These are phyloP conservation scores for Coryphaenoides rupestris DNA, from an alignment of 2,113 vertebrate species.

Conservation along the genomic window DNA sequence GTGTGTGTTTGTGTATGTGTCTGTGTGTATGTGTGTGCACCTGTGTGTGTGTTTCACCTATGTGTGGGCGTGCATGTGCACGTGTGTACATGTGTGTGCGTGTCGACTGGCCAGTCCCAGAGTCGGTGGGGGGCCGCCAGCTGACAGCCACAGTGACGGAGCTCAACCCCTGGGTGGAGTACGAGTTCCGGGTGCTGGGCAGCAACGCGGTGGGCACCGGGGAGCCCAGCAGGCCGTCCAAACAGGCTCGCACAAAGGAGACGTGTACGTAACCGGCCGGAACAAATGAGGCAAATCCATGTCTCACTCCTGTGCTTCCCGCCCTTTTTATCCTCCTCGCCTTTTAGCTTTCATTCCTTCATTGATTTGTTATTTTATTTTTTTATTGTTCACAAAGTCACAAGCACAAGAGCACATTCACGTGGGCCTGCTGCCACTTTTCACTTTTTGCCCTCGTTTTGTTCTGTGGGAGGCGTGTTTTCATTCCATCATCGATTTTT, in stretches of 20 bases:
- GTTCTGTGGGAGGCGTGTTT: too few species aligned
- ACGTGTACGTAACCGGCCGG: conserved; percentile 80
- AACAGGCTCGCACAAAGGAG: conserved; percentile 89
- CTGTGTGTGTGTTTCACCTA: background rate
- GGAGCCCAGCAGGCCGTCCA: conserved; percentile 90
- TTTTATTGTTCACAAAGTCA: too few species aligned
- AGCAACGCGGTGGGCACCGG: conserved; percentile 91
- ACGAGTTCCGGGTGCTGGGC: conserved; percentile 90
- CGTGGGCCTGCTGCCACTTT: too few species aligned
- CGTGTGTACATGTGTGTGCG: background rate
- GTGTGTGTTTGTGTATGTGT: background rate
- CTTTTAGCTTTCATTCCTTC: too few species aligned
- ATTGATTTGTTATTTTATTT: too few species aligned
- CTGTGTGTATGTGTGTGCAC: background rate
- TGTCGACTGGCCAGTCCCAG: conserved; percentile 78
- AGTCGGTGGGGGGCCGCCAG: conserved; percentile 83
- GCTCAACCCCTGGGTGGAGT: conserved; percentile 96
- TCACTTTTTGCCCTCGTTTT: too few species aligned
- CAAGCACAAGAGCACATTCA: too few species aligned
- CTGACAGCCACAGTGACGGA: conserved; percentile 92
- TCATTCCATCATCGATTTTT: too few species aligned
- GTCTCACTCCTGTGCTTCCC: too few species aligned
- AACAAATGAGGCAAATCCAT: too few species aligned
- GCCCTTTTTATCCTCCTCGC: too few species aligned
- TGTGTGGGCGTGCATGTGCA: background rate